Conservation (phyloP, 2,888 invertebrate genomes). For the Eupelmus urozonus region DNA sequence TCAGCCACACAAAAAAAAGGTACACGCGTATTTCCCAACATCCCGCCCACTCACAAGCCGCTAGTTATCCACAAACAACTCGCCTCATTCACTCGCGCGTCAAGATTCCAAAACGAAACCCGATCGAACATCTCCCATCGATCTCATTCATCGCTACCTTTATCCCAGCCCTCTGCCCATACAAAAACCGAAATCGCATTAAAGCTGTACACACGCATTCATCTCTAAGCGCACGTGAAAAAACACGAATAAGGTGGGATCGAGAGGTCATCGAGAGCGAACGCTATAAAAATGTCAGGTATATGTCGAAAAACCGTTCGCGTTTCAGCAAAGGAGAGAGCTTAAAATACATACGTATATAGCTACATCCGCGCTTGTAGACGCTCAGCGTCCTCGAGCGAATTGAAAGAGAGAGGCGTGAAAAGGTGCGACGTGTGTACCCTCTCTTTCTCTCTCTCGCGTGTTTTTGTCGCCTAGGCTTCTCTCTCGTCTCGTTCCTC, state of each 20-base stretch:
- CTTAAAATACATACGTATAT: too few relatives aligned
- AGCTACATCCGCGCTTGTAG: neutral
- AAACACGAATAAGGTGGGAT: slow-evolving; percentile 53
- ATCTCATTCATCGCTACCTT: neutral
- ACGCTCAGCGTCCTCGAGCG: neutral
- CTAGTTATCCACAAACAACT: neutral
- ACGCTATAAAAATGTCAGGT: slow-evolving; percentile 37
- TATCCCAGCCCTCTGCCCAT: neutral
- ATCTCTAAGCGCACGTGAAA: slow-evolving; percentile 39
- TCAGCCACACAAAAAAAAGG: too few relatives aligned
- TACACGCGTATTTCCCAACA: neutral
- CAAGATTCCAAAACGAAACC: slow-evolving; percentile 15
- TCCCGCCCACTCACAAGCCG: neutral
- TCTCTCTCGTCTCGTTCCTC: slow-evolving; percentile 18
- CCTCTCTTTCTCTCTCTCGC: slow-evolving; percentile 1
- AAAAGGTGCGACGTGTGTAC: slow-evolving; percentile 66
- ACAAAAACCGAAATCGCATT: slow-evolving; percentile 3
- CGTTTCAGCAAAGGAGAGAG: slow-evolving; percentile 61
- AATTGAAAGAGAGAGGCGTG: slow-evolving; percentile 46
- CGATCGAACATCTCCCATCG: slow-evolving; percentile 34
- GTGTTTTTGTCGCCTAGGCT: slow-evolving; percentile 42
- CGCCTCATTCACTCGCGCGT: neutral
- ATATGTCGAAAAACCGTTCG: slow-evolving; percentile 60
- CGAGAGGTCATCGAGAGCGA: slow-evolving; percentile 59
- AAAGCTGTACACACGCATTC: neutral